Conservation (phyloP, 2,888 invertebrate genomes). For the Stenurella melanura region DNA sequence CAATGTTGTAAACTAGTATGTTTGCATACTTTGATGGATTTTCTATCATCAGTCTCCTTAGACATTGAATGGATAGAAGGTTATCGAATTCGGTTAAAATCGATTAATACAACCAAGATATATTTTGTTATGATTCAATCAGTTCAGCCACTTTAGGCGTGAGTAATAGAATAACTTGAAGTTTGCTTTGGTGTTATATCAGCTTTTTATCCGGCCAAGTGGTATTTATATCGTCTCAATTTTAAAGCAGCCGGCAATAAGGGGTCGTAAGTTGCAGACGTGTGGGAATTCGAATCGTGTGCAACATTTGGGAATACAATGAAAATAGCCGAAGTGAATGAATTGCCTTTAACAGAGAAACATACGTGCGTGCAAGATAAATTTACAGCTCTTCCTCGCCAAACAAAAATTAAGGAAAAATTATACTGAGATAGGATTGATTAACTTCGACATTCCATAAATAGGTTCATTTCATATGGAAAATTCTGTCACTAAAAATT, state of each 20-base stretch:
- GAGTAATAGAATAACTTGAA: neutral
- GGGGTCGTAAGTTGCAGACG: constrained; percentile 4
- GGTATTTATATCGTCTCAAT: neutral
- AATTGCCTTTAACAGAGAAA: neutral
- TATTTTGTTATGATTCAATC: neutral
- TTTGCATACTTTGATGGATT: too few relatives aligned
- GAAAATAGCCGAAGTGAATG: neutral
- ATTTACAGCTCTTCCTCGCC: neutral
- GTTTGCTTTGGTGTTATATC: neutral
- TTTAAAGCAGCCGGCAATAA: neutral
- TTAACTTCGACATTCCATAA: too few relatives aligned
- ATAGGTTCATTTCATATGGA: too few relatives aligned
- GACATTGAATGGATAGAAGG: too few relatives aligned
- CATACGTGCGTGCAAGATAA: neutral
- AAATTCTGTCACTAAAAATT: too few relatives aligned
- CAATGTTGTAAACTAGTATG: too few relatives aligned
- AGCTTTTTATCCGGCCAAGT: neutral
- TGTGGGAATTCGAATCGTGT: constrained; percentile 3
- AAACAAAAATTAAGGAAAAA: neutral
- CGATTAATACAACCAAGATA: neutral
- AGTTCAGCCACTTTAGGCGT: neutral
- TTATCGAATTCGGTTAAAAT: neutral
- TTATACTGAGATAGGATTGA: too few relatives aligned
- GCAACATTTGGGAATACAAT: constrained; percentile 4
- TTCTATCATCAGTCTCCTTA: too few relatives aligned